A percentile compares a stretch with the other conserved stretches of the same genome.
Conservation (phyloP, 1,140 invertebrate species). For the Halesus radiatus region DNA sequence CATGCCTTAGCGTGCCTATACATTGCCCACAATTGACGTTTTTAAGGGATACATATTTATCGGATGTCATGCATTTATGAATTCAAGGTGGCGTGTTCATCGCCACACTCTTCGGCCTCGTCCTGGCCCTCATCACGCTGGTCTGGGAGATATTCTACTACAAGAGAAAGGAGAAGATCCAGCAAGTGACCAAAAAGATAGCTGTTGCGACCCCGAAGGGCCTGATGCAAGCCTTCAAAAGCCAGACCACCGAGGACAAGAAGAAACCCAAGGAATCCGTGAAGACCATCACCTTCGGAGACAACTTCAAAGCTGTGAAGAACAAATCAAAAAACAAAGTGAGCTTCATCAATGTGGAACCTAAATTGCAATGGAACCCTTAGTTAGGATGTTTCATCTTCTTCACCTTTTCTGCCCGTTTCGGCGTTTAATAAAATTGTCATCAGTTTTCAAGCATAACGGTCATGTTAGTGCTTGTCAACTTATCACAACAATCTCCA, state of each 20-base stretch:
- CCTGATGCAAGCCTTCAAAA: too few relatives aligned
- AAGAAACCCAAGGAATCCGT: neutral
- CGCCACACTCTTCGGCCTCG: conserved; percentile 86
- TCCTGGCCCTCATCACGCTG: conserved; percentile 85
- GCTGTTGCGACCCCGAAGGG: conserved; percentile 57
- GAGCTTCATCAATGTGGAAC: conserved; percentile 66
- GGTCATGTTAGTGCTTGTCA: too few relatives aligned
- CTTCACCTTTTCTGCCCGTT: too few relatives aligned
- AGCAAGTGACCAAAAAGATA: conserved; percentile 51
- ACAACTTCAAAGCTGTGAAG: conserved; percentile 63
- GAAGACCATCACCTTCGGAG: conserved; percentile 59
- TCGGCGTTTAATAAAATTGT: too few relatives aligned
- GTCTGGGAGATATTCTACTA: conserved; percentile 86
- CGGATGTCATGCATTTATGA: too few relatives aligned
- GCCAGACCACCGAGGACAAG: neutral
- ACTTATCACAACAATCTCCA: too few relatives aligned
- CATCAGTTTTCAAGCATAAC: too few relatives aligned
- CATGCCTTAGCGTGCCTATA: too few relatives aligned
- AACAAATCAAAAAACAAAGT: conserved; percentile 60
- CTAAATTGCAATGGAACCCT: conserved; percentile 58
- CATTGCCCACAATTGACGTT: too few relatives aligned
- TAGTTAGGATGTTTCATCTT: neutral
- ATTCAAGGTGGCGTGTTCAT: conserved; percentile 88
- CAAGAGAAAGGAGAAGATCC: conserved; percentile 72
- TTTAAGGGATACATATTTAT: too few relatives aligned